These are phyloP conservation scores for Ctenopoma multispine DNA, from an alignment of 2,797 vertebrate genomes.

Conservation along the genomic window DNA sequence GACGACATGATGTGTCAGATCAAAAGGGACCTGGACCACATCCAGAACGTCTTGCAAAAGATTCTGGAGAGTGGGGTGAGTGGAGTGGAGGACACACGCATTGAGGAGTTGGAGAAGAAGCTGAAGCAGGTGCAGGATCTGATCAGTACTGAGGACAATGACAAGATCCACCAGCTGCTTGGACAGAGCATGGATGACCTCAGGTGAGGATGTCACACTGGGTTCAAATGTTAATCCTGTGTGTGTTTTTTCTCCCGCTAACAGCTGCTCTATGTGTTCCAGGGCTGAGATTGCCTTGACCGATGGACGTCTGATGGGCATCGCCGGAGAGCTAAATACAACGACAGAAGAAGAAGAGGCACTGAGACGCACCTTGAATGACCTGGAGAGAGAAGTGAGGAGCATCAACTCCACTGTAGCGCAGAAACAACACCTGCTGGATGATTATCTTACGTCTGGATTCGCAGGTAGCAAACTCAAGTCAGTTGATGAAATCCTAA, in stretches of 20 bases:
- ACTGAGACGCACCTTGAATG: slow-evolving; percentile 63
- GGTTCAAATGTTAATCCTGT: neutral
- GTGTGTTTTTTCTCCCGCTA: neutral
- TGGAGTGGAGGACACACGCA: slow-evolving; percentile 58
- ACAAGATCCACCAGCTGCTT: slow-evolving; percentile 76
- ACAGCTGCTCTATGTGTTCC: slow-evolving; percentile 7
- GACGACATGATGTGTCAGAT: slow-evolving; percentile 81
- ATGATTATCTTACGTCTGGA: slow-evolving; percentile 71
- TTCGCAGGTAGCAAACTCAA: slow-evolving; percentile 79
- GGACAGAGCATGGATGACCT: slow-evolving; percentile 80
- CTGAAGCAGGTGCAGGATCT: slow-evolving; percentile 77
- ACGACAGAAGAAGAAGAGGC: slow-evolving; percentile 58
- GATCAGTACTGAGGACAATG: slow-evolving; percentile 64
- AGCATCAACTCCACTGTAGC: slow-evolving; percentile 80
- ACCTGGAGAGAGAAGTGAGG: slow-evolving; percentile 75
- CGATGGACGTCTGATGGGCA: slow-evolving; percentile 84
- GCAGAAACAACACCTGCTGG: slow-evolving; percentile 66
- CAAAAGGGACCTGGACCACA: slow-evolving; percentile 69
- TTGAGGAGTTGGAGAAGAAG: slow-evolving; percentile 81
- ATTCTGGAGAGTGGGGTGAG: slow-evolving; percentile 75
- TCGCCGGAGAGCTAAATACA: slow-evolving; percentile 77
- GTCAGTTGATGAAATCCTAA: too few relatives aligned
- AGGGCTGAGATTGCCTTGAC: slow-evolving; percentile 87
- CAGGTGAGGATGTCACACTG: slow-evolving; percentile 78
- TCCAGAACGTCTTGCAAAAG: slow-evolving; percentile 64